Base-by-base conservation (phyloP, 2,888 invertebrate genomes). In the Callinectes sapidus region DNA sequence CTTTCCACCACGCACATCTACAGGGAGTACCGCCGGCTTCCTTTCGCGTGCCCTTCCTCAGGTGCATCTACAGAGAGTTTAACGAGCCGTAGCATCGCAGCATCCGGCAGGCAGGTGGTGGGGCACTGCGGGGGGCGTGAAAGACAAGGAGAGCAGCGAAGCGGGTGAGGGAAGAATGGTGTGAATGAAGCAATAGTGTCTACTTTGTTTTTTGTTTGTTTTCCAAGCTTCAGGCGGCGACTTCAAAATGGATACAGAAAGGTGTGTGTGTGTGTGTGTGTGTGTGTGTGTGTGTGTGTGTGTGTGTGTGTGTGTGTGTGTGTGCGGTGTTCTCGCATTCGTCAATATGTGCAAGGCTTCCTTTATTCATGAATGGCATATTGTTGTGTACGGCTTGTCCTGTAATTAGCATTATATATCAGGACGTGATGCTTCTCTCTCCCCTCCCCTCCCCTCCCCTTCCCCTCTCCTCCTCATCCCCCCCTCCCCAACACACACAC, bases 261-360 rank as follows among this genome's bases (percentile, higher is more conserved):
- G 3, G 2, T 55, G n/a, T 71, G 66, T 71, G n/a, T n/a, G 66
- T n/a, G 66, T 71, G 66, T 71, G 66, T 71, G 66, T 23, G 66
- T 71, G 66, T 71, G 66, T 71, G 66, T 23, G 66, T 71, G 66
- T 71, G 66, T 71, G 66, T 71, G 55, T 55, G 61, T 23, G 61
- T 23, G 61, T 23, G 61, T 61, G 61, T 61, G 61, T 61, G 61
- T 61, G 61, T 61, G 61, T 61, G 61, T 61, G 61, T 61, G 48
- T 10, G 48, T 48, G 48, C 10, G 48, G 3, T 10, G 48, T 10
- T 48, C 48, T 48, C 48, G 48, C 48, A 48, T 48, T 48, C 48
- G 48, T 48, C 48, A 48, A 6, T 48, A 48, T 48, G 48, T 48
- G 48, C 48, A 48, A 8, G 48, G 48, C 48, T 48, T 48, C 48